These are phyloP conservation scores for Colistium nudipinnis DNA, from an alignment of 2,113 vertebrate genomes.

Conservation along the genomic window DNA sequence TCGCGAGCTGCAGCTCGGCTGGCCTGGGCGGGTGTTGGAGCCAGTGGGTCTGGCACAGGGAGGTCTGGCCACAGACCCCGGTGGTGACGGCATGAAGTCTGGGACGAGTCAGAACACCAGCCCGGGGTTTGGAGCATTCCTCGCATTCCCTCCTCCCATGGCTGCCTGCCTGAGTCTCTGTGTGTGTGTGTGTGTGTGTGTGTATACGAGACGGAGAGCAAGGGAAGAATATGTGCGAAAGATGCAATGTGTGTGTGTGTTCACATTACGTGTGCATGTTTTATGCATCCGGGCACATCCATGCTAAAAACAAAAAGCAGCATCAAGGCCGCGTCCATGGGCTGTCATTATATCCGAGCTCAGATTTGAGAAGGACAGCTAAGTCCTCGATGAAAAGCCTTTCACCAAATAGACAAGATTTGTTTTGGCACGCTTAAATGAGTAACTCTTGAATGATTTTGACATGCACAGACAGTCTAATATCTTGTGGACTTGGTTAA, in stretches of 20 bases:
- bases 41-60: slow-evolving; percentile 88
- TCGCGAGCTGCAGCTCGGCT: slow-evolving; percentile 82
- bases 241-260: slow-evolving; percentile 40
- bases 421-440: slow-evolving; percentile 8
- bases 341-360: slow-evolving; percentile 26
- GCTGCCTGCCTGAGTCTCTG: slow-evolving; percentile 68
- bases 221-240: slow-evolving; percentile 55
- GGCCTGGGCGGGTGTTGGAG: slow-evolving; percentile 87
- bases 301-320: background rate
- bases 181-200: slow-evolving; percentile 46
- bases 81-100: slow-evolving; percentile 88
- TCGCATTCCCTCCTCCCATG: slow-evolving; percentile 80
- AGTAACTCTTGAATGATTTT: slow-evolving; percentile 28
- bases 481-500: slow-evolving; percentile 19
- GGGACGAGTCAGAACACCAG: slow-evolving; percentile 88
- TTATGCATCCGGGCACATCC: background rate
- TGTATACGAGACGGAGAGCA: slow-evolving; percentile 37
- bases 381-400: slow-evolving; percentile 14
- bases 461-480: slow-evolving; percentile 20
- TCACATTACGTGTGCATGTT: slow-evolving; percentile 30
- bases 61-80: slow-evolving; percentile 88
- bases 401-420: slow-evolving; percentile 15
- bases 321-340: background rate
- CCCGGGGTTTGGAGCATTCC: slow-evolving; percentile 85
- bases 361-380: slow-evolving; percentile 10